phyloP scores from a whole-genome alignment of 2,797 vertebrate genomes.

The Danionella dracula region DNA sequence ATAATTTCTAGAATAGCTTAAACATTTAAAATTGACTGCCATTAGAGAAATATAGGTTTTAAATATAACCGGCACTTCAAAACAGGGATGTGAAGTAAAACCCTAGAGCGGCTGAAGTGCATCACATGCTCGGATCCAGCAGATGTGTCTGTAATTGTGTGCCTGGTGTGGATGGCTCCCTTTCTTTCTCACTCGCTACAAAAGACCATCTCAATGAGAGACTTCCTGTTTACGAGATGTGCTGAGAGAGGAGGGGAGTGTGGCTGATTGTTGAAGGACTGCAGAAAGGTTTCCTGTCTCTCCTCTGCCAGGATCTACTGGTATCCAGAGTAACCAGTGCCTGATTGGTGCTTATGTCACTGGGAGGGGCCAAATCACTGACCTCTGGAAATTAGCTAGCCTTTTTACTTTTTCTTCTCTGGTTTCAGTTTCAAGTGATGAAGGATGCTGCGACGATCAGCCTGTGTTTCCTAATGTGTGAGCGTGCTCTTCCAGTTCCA shows the following conservation, averaged over 20 bases:
- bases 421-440: neutral
- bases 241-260: constrained; percentile 19
- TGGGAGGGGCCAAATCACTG: neutral
- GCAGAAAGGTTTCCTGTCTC: constrained; percentile 12
- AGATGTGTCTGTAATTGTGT: constrained; percentile 2
- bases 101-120: too few species aligned
- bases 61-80: too few species aligned
- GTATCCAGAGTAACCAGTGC: neutral
- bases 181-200: neutral
- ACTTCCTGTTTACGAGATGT: constrained; percentile 39
- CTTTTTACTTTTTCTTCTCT: constrained; percentile 1
- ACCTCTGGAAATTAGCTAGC: constrained; percentile 20
- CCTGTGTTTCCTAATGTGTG: neutral
- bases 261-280: neutral
- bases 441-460: too few species aligned
- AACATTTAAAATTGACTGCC: too few species aligned
- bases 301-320: neutral
- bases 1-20: too few species aligned
- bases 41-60: too few species aligned
- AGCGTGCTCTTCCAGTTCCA: neutral
- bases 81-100: neutral
- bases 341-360: constrained; percentile 1
- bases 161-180: neutral
- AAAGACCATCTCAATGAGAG: constrained; percentile 10
- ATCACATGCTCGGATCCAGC: neutral